Base-by-base conservation (phyloP, 2,888 invertebrate species). In the Meandrusa payeni region DNA sequence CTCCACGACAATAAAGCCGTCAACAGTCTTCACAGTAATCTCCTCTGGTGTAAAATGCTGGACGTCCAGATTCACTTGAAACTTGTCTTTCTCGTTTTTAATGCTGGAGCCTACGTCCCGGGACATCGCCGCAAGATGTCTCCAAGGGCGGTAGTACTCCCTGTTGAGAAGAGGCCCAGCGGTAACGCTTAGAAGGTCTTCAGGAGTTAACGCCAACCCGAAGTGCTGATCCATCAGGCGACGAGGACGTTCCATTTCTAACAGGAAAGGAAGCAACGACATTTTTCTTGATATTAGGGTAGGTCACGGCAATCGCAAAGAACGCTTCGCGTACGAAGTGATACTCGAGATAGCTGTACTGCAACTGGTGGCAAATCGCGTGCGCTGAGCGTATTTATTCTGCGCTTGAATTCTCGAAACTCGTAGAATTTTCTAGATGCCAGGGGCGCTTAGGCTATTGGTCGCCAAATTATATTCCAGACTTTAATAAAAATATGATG, bases 21-120 rank as follows among this genome's bases (percentile, higher is more conserved):
- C 94, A 0, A 91, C 89, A 0, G 93, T 93, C 72, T 94, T 94
- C 3, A 95, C 94, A 3, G 89, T 88, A 22, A 95, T 90, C 65
- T 95, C 95, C 27, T 92, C 91, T 0, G 95, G 95, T 3, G 90
- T 70, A 57, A 94, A 95, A 55, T 94, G 93, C 50, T 93, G 91
- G 2, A 95, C 94, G 61, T 95, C 94, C 52, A 95, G 72, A 54
- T 90, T 91, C 0, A 93, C 91, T 61, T 82, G 81, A 53, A 81
- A 82, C 44, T 80, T 82, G 11, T 83, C 80, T 31, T 70, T 76
- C 57, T 90, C 89, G 1, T 76, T 64, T 34, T 86, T 81, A 49
- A 92, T 87, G 54, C 79, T 89, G 24, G 89, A 89, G 3, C 87
- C 89, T 28, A 89, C 69, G 60, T 89, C 90, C 1, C 78, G 69